Percentiles rank a stretch among this genome's conserved stretches.
These are phyloP conservation scores for Cheilosia soror DNA, from an alignment of 2,888 invertebrate species.

Conservation along the genomic window DNA sequence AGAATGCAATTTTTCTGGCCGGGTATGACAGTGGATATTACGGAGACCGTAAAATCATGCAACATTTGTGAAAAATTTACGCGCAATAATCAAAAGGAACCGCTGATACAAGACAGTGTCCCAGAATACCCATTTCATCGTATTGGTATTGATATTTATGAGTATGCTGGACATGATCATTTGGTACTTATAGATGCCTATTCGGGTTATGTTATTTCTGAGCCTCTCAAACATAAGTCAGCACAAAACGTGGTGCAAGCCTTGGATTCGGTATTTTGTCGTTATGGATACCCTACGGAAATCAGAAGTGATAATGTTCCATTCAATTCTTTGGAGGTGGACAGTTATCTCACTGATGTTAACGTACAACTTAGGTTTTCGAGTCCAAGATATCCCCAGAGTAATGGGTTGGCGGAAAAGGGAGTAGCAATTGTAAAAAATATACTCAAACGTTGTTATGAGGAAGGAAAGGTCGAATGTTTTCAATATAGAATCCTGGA, in stretches of 20 bases:
- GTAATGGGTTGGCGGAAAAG: no score
- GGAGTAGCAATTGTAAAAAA: slow-evolving; percentile 55
- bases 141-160: no score
- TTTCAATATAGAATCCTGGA: slow-evolving; percentile 47
- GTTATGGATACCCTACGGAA: slow-evolving; percentile 76
- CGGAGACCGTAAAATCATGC: slow-evolving; percentile 63
- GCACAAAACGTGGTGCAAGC: no score
- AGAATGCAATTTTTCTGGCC: slow-evolving; percentile 78
- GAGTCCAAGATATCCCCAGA: no score
- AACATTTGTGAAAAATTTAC: slow-evolving; percentile 65
- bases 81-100: slow-evolving; percentile 70
- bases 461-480: slow-evolving; percentile 25
- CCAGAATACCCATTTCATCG: no score
- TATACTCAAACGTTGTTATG: slow-evolving; percentile 68
- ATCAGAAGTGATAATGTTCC: slow-evolving; percentile 75
- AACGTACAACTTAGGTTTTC: no score
- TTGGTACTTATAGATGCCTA: no score
- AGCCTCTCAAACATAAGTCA: no score
- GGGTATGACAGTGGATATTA: slow-evolving; percentile 77
- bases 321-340: slow-evolving; percentile 59
- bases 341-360: not conserved
- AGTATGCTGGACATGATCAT: no score
- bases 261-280: slow-evolving; percentile 1
- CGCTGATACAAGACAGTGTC: not conserved
- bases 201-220: no score